Evolutionary conservation across 2,797 vertebrate genomes (phyloP), one percentile per base, ranked within the genome.

Genomic region (Anguilla marmorata): DNA sequence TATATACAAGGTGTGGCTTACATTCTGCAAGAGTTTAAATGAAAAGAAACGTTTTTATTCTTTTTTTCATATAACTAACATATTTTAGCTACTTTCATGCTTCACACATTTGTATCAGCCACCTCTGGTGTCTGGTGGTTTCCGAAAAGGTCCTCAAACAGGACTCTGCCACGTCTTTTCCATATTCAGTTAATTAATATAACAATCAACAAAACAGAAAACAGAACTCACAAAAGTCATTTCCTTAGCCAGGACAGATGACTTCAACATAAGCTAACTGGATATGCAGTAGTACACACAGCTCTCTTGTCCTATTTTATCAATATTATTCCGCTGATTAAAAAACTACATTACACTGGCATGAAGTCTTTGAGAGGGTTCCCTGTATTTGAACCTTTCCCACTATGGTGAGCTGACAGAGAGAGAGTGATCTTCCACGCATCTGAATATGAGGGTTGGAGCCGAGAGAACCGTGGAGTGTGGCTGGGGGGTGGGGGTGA

Each of bases 331-430:
- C 63, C n/a, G 24, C 63, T 69, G 63, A 27, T 69, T 27, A 45
- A 79, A 30, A 79, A 79, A 45, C 33, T 79, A 79, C 74, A 33
- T 33, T 76, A 76, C 27, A 19, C 12, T 76, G 48, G 54, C 58
- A 30, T 19, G 5, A 56, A 3, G 21, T 30, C 83, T 33, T 85
- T 21, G 50, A 60, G 50, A 37, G 52, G 54, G 52, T 85, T 52
- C 83, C 50, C 90, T 91, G 90, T 90, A 90, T 88, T 92, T 90
- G 89, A 92, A 92, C 87, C 91, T 83, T 45, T 87, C 89, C 91
- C 85, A 89, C 90, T 89, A 90, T 83, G 63, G 90, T 90, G 60
- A 82, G 88, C 76, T 90, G 91, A 87, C 90, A 27, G 90, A 37
- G 56, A 85, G 84, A 85, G 84, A 85, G 52, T 33, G 56, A 63